A percentile compares a stretch with the other conserved stretches of the same genome.
Evolutionary conservation across 2,888 invertebrate genomes (phyloP).

Genomic region (Archips xylosteana): DNA sequence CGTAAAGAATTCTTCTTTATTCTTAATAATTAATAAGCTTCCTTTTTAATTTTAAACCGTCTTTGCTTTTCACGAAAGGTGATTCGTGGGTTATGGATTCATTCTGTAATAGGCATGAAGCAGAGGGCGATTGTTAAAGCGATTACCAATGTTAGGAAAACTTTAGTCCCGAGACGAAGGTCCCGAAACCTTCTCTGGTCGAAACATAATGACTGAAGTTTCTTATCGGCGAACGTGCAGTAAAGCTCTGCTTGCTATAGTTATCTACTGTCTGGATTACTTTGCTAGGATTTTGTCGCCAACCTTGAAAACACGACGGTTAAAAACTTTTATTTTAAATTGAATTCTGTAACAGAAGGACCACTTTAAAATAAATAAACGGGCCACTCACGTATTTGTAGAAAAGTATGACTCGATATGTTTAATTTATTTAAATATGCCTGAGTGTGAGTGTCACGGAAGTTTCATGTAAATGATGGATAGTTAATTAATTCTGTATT

Average conservation of each 20-base stretch:
- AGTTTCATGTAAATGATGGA: background rate
- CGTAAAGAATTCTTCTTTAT: no score
- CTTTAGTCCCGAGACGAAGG: slow-evolving; percentile 35
- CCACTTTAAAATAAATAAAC: no score
- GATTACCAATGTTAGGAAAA: slow-evolving; percentile 40
- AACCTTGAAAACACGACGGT: background rate
- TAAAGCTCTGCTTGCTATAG: slow-evolving; percentile 37
- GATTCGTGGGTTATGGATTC: slow-evolving; percentile 9
- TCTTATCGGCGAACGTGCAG: slow-evolving; percentile 42
- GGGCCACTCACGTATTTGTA: no score
- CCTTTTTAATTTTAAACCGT: background rate
- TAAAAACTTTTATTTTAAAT: background rate
- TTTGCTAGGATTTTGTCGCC: slow-evolving; percentile 22
- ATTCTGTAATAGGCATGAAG: slow-evolving; percentile 13
- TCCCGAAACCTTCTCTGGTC: slow-evolving; percentile 34
- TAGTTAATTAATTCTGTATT: background rate
- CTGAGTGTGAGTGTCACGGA: no score
- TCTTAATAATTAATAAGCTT: background rate
- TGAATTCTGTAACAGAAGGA: no score
- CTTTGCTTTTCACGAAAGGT: background rate
- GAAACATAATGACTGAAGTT: slow-evolving; percentile 43
- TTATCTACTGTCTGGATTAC: slow-evolving; percentile 26
- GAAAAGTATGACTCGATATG: no score
- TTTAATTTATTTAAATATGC: no score
- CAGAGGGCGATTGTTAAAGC: slow-evolving; percentile 32